Evolutionary conservation across 2,113 vertebrate species (phyloP).

Genomic region (Reinhardtius hippoglossoides): DNA sequence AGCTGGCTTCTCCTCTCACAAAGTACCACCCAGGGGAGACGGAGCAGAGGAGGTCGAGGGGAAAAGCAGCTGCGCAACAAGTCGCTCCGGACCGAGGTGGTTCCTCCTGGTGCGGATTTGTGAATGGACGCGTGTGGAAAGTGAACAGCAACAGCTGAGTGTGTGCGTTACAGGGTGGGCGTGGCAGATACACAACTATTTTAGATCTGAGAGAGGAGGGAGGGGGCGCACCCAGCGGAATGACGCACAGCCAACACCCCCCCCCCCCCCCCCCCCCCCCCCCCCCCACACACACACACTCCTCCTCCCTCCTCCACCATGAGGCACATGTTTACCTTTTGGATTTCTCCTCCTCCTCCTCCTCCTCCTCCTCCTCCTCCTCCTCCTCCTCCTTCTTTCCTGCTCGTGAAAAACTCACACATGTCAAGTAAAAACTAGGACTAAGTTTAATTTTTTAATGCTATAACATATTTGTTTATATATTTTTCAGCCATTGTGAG

Average conservation of each 20-base stretch:
- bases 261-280: too few relatives aligned
- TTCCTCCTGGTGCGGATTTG: neutral
- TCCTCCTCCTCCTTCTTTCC: neutral
- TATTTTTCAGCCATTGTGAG: too few relatives aligned
- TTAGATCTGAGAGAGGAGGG: conserved; percentile 29
- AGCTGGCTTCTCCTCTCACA: neutral
- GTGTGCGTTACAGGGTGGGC: conserved; percentile 55
- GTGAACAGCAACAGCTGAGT: conserved; percentile 63
- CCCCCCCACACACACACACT: too few relatives aligned
- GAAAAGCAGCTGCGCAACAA: conserved; percentile 85
- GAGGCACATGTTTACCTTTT: conserved; percentile 56
- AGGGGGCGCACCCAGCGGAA: neutral
- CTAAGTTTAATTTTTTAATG: neutral
- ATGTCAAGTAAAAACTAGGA: neutral
- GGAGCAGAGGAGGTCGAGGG: conserved; percentile 6
- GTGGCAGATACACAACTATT: conserved; percentile 66
- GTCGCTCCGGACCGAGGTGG: conserved; percentile 33
- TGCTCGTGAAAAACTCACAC: neutral
- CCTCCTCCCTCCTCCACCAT: neutral
- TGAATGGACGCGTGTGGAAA: conserved; percentile 12
- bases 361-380: neutral
- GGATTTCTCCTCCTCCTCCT: conserved; percentile 14
- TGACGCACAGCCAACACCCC: conserved; percentile 44
- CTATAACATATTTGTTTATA: too few relatives aligned
- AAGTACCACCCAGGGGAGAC: neutral